A percentile compares a stretch with the other conserved stretches of the same genome.
phyloP scores from a whole-genome alignment of 1,140 invertebrate genomes.

The Orius insidiosus region DNA sequence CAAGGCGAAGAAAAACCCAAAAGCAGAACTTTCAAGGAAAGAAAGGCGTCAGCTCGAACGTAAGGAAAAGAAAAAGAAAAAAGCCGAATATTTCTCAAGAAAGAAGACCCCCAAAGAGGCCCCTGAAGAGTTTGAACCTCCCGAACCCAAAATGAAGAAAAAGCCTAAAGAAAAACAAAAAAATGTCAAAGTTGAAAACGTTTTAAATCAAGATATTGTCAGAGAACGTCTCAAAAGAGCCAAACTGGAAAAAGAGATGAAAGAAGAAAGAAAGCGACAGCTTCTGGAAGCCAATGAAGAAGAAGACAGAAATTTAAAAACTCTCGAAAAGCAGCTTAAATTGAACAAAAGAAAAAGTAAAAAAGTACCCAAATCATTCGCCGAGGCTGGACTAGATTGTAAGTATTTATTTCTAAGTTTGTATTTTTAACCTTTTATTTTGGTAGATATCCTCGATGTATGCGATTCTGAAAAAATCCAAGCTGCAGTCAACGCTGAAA shows the following conservation, averaged over 20 bases:
- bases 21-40: too few relatives aligned
- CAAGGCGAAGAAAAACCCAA: too few relatives aligned
- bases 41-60: too few relatives aligned
- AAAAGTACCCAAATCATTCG: conserved; percentile 56
- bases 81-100: too few relatives aligned
- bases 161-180: too few relatives aligned
- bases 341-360: conserved; percentile 62
- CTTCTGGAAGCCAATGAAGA: conserved; percentile 50
- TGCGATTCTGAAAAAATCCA: conserved; percentile 55
- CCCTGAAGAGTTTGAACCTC: too few relatives aligned
- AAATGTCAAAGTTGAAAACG: too few relatives aligned
- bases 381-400: conserved; percentile 73
- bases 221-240: too few relatives aligned
- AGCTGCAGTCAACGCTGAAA: conserved; percentile 39
- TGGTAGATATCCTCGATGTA: conserved; percentile 55
- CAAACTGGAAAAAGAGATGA: conserved; percentile 34
- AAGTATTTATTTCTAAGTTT: conserved; percentile 22
- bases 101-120: too few relatives aligned
- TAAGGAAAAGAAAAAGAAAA: too few relatives aligned
- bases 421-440: conserved; percentile 13
- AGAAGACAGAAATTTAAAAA: conserved; percentile 63
- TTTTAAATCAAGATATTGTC: too few relatives aligned
- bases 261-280: conserved; percentile 39
- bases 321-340: conserved; percentile 67
- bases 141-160: too few relatives aligned